Base-by-base conservation (phyloP, 2,797 vertebrate genomes). In the Lophius americanus region DNA sequence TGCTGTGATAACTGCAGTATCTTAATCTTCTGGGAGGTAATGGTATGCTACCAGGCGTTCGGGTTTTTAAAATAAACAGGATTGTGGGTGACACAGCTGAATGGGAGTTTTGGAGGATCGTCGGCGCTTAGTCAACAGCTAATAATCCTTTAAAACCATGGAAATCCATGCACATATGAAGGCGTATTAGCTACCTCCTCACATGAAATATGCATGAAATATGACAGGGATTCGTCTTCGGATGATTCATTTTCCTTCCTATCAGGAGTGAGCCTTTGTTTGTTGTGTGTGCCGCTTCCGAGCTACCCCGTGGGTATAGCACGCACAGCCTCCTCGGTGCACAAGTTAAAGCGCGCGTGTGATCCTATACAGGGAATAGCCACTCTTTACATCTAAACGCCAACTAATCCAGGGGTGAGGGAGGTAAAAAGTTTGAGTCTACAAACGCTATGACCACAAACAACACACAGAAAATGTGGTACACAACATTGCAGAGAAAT, bases 101-200 rank as follows among this genome's bases (percentile, higher is more conserved):
- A 85, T 69, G 70, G 63, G 68, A 74, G 65, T 70, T 82, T 76
- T 66, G 66, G 75, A 83, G 49, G 64, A 64, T 64, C 38, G 56
- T 3, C 11, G 51, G 62, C 52, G 64, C 62, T 85, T 78, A 87
- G 75, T 90, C 87, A 86, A 86, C 75, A 75, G 74, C 79, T 75
- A 75, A 85, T 89, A 88, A 89, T 91, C 81, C 80, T 70, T 70
- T 72, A 73, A 82, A 83, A 76, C 38, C 46, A 68, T 66, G 70
- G 54, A 70, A 80, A 79, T 70, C 73, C 75, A 67, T 53, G 73
- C 59, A 51, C 77, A 73, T 57, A 68, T 66, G 71, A 76, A 63
- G 83, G 64, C 14, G 48, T 46, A 46, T 73, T 68, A 70, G 50
- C 57, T 41, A n/a, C 65, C 64, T 13, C 79, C 59, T 63, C 60